These are phyloP conservation scores for Netelia virgata DNA, from an alignment of 2,888 invertebrate species.

Conservation along the genomic window DNA sequence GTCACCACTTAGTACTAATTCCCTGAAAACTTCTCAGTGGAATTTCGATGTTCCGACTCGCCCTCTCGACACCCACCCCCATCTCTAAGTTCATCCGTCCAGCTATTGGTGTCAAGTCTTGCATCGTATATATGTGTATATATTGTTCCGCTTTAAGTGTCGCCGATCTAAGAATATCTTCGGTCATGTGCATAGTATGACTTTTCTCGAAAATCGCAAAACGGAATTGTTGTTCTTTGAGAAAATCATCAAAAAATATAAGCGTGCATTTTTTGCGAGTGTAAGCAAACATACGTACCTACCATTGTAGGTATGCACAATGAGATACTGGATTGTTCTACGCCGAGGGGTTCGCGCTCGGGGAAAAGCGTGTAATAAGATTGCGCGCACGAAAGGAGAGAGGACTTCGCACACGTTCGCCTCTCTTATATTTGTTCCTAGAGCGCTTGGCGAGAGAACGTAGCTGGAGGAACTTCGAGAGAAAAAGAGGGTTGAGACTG, in stretches of 20 bases:
- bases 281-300: constrained; percentile 35
- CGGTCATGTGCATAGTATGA: constrained; percentile 21
- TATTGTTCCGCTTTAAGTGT: constrained; percentile 31
- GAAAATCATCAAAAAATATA: constrained; percentile 42
- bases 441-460: constrained; percentile 26
- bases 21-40: constrained; percentile 66
- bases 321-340: constrained; percentile 17
- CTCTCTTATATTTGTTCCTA: constrained; percentile 54
- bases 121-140: background rate
- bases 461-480: constrained; percentile 41
- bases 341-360: background rate
- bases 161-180: constrained; percentile 51
- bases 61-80: constrained; percentile 14
- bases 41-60: constrained; percentile 62
- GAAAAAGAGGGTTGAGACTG: constrained; percentile 8
- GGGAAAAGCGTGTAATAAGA: constrained; percentile 57
- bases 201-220: constrained; percentile 33
- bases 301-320: constrained; percentile 2
- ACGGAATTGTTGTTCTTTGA: background rate
- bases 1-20: constrained; percentile 68
- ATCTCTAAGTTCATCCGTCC: background rate
- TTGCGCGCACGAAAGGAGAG: constrained; percentile 22
- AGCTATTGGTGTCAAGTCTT: background rate
- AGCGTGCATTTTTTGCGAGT: constrained; percentile 3
- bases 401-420: constrained; percentile 50